phyloP scores from a whole-genome alignment of 2,797 vertebrate genomes.

The Lithobates sylvaticus region DNA sequence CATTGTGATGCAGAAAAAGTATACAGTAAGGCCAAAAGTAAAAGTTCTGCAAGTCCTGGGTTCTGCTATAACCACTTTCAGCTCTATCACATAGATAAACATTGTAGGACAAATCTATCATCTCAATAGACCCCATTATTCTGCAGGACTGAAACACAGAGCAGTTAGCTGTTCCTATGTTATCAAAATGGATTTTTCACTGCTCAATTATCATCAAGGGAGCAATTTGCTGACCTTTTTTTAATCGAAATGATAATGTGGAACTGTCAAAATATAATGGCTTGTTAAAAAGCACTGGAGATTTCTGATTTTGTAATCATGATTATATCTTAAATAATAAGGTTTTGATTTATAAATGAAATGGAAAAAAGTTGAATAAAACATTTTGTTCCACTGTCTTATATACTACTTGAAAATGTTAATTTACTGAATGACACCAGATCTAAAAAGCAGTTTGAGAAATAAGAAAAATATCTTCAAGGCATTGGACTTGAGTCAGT shows the following conservation, averaged over 20 bases:
- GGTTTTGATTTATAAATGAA: constrained; percentile 56
- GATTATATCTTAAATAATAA: constrained; percentile 57
- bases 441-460: neutral
- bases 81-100: constrained; percentile 49
- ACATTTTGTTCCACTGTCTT: constrained; percentile 33
- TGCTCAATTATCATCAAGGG: constrained; percentile 61
- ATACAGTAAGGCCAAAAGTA: neutral
- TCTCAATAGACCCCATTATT: constrained; percentile 59
- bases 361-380: constrained; percentile 48
- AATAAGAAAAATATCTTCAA: neutral
- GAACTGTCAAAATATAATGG: constrained; percentile 61
- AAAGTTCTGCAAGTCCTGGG: constrained; percentile 14
- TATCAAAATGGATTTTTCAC: constrained; percentile 59
- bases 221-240: constrained; percentile 59
- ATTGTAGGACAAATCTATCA: constrained; percentile 55
- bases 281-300: constrained; percentile 54
- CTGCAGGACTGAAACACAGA: constrained; percentile 30
- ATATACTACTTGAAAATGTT: constrained; percentile 43
- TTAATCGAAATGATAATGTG: constrained; percentile 60
- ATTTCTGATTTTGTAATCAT: constrained; percentile 53
- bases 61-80: constrained; percentile 35
- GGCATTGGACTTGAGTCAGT: neutral
- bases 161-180: constrained; percentile 45
- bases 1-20: too few relatives aligned
- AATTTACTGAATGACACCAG: constrained; percentile 1